Conservation (phyloP, 2,888 invertebrate genomes). For the Papilio demoleus region DNA sequence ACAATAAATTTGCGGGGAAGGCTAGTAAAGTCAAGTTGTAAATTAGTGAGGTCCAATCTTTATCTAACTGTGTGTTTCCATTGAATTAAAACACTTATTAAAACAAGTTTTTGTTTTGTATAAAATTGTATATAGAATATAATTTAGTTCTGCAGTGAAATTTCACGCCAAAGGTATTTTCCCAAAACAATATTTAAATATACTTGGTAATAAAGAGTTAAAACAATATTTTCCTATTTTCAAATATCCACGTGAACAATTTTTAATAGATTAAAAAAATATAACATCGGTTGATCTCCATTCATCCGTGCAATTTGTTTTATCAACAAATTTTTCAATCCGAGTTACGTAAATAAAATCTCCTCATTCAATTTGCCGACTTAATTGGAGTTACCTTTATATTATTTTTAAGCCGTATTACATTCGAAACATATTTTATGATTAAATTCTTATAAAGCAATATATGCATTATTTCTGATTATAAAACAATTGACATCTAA, state of each 20-base stretch:
- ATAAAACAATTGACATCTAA: no score
- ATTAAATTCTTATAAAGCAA: background rate
- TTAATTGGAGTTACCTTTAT: conserved; percentile 29
- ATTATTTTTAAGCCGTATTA: background rate
- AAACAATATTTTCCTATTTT: background rate
- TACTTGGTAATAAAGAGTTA: background rate
- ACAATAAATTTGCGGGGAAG: no score
- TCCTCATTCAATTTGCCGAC: conserved; percentile 20
- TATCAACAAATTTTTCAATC: conserved; percentile 27
- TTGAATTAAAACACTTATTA: no score
- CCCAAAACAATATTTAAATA: background rate
- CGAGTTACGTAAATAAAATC: conserved; percentile 21
- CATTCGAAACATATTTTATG: background rate
- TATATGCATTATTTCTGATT: background rate
- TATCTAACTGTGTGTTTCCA: no score
- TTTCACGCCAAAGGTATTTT: no score
- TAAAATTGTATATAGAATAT: no score
- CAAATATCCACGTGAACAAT: background rate
- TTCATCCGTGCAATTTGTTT: conserved; percentile 27
- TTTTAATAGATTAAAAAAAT: conserved; percentile 9
- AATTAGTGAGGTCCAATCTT: no score
- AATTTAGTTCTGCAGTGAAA: no score
- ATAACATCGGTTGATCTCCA: conserved; percentile 2
- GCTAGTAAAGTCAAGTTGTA: no score
- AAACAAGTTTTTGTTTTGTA: no score